Evolutionary conservation across 2,113 vertebrate species (phyloP).

Genomic region (Grammomys surdaster): DNA sequence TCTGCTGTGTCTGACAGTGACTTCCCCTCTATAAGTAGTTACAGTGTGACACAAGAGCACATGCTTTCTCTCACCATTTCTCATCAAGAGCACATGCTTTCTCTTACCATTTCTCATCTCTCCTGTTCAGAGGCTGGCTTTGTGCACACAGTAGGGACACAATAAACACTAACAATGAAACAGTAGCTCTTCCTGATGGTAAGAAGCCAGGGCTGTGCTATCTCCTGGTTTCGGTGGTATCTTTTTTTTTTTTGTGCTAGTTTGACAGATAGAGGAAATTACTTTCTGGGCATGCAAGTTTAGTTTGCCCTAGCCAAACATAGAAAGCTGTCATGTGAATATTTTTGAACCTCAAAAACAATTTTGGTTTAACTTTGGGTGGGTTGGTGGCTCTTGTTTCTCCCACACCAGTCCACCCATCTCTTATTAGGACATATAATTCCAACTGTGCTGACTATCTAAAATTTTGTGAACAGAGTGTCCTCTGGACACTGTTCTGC

Average conservation of each 20-base stretch:
- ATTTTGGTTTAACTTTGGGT: constrained; percentile 73
- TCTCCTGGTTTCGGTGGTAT: background rate
- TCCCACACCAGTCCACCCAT: constrained; percentile 65
- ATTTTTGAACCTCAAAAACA: constrained; percentile 81
- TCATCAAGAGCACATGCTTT: background rate
- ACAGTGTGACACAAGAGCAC: too few relatives aligned
- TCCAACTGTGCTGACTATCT: constrained; percentile 78
- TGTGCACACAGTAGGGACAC: background rate
- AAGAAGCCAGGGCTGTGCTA: background rate
- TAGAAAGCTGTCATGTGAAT: constrained; percentile 80
- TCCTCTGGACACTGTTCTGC: constrained; percentile 52
- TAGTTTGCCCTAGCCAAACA: constrained; percentile 62
- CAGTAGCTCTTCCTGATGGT: background rate
- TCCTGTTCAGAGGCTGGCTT: background rate
- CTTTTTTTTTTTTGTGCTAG: background rate
- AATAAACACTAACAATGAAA: background rate
- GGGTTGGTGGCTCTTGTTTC: constrained; percentile 68
- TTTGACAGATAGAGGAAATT: constrained; percentile 48
- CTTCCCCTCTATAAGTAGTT: background rate
- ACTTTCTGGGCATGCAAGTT: constrained; percentile 57
- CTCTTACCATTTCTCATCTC: background rate
- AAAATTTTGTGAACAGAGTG: constrained; percentile 73
- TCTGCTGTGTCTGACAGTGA: background rate
- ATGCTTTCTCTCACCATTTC: background rate
- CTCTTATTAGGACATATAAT: constrained; percentile 77